Conservation (phyloP, 2,888 invertebrate species). For the Agapostemon virescens region DNA sequence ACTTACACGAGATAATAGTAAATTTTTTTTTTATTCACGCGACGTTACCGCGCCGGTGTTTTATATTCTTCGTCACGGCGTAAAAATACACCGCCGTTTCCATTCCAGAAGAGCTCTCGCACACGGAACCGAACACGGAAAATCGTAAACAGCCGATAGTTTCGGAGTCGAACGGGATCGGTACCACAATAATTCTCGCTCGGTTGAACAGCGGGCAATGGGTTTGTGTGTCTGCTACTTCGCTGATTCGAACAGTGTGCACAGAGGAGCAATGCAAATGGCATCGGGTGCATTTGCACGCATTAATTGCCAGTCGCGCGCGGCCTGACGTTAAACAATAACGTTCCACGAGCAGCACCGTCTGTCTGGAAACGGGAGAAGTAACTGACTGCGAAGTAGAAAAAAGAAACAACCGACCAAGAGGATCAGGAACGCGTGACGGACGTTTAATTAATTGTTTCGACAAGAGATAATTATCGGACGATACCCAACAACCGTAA, state of each 20-base stretch:
- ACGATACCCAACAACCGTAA: neutral
- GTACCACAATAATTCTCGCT: conserved; percentile 22
- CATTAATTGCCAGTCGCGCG: conserved; percentile 18
- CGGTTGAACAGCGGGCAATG: neutral
- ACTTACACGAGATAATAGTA: conserved; percentile 2
- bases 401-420: neutral
- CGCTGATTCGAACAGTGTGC: neutral
- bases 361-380: neutral
- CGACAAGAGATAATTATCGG: conserved; percentile 20
- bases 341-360: neutral
- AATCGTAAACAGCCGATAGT: conserved; percentile 5
- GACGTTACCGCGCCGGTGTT: neutral
- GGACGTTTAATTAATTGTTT: conserved; percentile 23
- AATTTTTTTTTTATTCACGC: neutral
- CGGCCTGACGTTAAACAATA: conserved; percentile 27
- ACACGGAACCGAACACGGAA: neutral
- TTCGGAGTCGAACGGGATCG: neutral
- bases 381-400: neutral
- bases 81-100: neutral
- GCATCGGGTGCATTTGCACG: conserved; percentile 16
- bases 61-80: neutral
- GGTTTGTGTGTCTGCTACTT: neutral
- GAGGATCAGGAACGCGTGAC: neutral
- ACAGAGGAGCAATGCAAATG: conserved; percentile 1
- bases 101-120: neutral